These are phyloP conservation scores for Cinara cedri DNA, from an alignment of 2,888 invertebrate species.

Conservation along the genomic window DNA sequence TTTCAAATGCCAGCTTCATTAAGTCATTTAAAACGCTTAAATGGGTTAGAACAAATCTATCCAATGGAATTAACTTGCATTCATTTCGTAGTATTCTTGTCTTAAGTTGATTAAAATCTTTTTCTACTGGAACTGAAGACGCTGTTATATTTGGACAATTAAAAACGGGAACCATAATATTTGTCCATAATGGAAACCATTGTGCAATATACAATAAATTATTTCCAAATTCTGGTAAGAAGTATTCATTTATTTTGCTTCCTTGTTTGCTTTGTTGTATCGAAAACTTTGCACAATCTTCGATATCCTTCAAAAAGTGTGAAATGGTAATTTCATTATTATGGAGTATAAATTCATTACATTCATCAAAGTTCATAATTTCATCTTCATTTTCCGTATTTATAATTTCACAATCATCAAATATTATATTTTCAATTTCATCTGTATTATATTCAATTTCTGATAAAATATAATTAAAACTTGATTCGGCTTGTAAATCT, in stretches of 20 bases:
- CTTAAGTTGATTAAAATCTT: neutral
- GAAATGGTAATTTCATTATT: neutral
- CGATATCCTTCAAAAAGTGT: neutral
- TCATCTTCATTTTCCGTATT: too few relatives aligned
- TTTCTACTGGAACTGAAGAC: neutral
- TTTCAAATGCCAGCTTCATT: neutral
- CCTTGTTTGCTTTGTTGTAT: neutral
- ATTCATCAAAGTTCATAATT: neutral
- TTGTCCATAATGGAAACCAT: neutral
- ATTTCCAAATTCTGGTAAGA: neutral
- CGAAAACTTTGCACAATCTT: neutral
- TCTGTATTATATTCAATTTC: neutral
- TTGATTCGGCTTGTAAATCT: neutral
- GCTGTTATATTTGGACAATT: constrained; percentile 6
- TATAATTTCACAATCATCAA: too few relatives aligned
- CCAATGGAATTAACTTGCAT: neutral
- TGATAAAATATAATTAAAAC: neutral
- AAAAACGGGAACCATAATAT: neutral
- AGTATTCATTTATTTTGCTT: neutral
- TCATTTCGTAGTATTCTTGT: neutral
- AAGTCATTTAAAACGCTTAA: neutral
- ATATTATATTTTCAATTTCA: neutral
- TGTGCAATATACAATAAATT: neutral
- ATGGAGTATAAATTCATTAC: neutral
- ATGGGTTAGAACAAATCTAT: constrained; percentile 3